Evolutionary conservation across 1,140 invertebrate species (phyloP).

Genomic region (Eupristina koningsbergeri): DNA sequence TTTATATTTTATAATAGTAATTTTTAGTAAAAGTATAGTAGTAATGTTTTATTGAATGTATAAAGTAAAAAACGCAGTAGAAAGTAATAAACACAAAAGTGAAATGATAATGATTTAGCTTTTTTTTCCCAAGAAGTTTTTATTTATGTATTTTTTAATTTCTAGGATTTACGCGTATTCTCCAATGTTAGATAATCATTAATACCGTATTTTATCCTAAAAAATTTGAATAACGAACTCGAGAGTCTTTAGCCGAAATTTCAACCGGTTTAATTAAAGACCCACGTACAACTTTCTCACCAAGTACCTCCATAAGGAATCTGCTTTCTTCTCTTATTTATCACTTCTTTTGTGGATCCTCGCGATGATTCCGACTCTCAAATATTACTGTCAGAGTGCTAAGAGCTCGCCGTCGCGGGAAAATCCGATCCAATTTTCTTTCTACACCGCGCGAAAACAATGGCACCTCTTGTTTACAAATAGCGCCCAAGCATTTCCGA

Average conservation of each 20-base stretch:
- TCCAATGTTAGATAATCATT: not conserved
- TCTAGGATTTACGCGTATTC: not conserved
- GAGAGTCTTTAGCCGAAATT: constrained; percentile 5
- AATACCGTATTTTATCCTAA: not conserved
- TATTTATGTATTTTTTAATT: not conserved
- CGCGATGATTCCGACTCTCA: not conserved
- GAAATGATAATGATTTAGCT: not conserved
- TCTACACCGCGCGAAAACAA: not conserved
- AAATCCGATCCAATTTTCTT: constrained; percentile 1
- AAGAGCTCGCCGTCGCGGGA: not conserved
- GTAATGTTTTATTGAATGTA: no score
- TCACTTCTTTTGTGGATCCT: not conserved
- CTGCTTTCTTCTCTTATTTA: constrained; percentile 5
- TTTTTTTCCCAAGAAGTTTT: not conserved
- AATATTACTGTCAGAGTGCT: not conserved
- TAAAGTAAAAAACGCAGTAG: not conserved
- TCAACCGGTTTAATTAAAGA: constrained; percentile 1
- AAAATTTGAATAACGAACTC: not conserved
- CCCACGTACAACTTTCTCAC: constrained; percentile 16
- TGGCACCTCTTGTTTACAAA: not conserved
- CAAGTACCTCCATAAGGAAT: not conserved
- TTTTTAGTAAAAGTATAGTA: no score
- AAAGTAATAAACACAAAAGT: not conserved
- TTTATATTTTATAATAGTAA: no score
- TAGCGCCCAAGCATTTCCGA: not conserved